These are phyloP conservation scores for Dolomedes plantarius DNA, from an alignment of 2,888 invertebrate genomes.

Conservation along the genomic window DNA sequence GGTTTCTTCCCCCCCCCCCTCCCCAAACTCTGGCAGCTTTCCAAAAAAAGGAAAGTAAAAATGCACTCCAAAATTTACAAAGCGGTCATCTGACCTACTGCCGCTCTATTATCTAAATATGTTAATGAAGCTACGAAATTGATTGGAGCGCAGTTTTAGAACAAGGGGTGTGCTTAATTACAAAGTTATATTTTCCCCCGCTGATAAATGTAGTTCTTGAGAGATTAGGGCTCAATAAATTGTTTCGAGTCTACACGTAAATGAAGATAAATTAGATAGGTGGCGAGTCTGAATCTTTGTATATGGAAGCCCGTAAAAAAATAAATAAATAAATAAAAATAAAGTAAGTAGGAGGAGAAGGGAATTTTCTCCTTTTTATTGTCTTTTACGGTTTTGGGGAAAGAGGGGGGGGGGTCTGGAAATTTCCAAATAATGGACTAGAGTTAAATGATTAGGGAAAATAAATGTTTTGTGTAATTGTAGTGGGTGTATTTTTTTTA, in stretches of 20 bases:
- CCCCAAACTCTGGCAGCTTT: neutral
- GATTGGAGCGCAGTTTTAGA: neutral
- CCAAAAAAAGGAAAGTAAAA: neutral
- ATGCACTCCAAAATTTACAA: neutral
- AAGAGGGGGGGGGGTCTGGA: neutral
- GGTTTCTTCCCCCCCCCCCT: neutral
- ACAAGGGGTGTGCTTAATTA: neutral
- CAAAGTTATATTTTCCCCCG: neutral
- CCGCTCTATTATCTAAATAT: neutral
- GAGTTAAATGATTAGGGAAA: neutral
- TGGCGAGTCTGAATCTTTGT: no score
- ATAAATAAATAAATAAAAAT: no score
- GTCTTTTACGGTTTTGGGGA: no score
- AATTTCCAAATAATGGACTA: neutral
- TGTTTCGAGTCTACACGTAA: neutral
- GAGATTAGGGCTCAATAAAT: neutral
- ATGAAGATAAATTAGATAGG: neutral
- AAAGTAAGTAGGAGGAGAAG: no score
- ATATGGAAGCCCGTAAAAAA: no score
- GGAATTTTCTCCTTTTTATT: no score
- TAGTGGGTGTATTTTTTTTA: neutral
- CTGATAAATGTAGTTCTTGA: neutral
- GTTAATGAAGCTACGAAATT: neutral
- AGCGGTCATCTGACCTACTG: neutral
- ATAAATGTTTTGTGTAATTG: constrained; percentile 1